Evolutionary conservation across 2,113 vertebrate genomes (phyloP), one percentile per base, ranked within the genome.

Genomic region (Paramormyrops kingsleyae): DNA sequence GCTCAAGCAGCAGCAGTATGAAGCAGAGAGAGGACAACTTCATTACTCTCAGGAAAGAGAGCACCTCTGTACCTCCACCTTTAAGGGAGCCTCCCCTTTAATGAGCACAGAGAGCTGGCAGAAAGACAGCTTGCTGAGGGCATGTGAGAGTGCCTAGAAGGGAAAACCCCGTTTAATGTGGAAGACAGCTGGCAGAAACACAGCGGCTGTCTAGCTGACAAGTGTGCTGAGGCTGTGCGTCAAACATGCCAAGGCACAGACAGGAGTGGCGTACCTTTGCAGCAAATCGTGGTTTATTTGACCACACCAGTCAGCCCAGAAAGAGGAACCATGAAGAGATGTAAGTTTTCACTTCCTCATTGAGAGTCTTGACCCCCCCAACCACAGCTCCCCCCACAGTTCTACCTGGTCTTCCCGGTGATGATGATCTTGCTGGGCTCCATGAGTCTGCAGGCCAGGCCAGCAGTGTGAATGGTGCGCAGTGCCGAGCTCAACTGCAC

Each of bases 361-460:
- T 70, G 62, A 70, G n/a, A 70, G 27, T n/a, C 24, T 9, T n/a
- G 56, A 62, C 24, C 56, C 21, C 17, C 56, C 21, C 21, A 13
- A 10, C 56, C 56, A 24, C 53, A 56, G 53, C 56, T 7, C 5
- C 56, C 56, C 56, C 56, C 56, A 35, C 74, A 13, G 31, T 80
- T 13, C 27, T 94, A 99, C 98, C 98, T 98, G 74, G 99, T 99
- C 95, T 99, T 99, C 92, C 99, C 98, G 12, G 98, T 99, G 93
- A 99, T 98, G 90, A 99, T 96, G 96, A 99, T 99, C 94, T 99
- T 99, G 56, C 97, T 99, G 93, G 99, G 99, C 93, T 99, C 98
- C 99, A 99, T 99, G 90, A 99, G 98, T 56, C 98, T 96, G 94
- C 98, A 99, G 0, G 98, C 99, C 91, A 99, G 94, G 77, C 99